Percentiles rank a stretch among this genome's conserved stretches.
phyloP scores from a whole-genome alignment of 2,888 invertebrate species.

The Monoplex corrugatus region DNA sequence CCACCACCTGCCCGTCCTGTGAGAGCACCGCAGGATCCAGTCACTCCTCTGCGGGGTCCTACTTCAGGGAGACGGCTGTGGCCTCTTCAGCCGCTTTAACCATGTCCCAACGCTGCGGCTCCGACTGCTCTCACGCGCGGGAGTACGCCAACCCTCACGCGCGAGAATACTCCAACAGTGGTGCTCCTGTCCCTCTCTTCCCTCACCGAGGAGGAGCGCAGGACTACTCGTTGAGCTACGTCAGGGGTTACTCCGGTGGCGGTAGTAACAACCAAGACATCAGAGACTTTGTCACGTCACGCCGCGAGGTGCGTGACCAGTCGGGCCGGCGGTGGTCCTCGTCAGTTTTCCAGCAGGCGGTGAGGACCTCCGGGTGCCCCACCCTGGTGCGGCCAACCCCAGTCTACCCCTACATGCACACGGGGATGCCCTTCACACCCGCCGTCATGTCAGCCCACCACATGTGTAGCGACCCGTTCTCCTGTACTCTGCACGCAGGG shows the following conservation, averaged over 20 bases:
- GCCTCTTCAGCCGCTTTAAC: neutral
- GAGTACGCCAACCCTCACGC: conserved; percentile 31
- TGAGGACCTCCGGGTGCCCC: neutral
- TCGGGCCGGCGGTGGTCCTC: no score
- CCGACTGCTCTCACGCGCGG: conserved; percentile 21
- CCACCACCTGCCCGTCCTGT: conserved; percentile 68
- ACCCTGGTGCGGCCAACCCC: neutral
- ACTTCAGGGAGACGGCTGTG: conserved; percentile 13
- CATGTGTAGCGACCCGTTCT: neutral
- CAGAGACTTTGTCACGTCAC: conserved; percentile 5
- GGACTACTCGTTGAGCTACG: conserved; percentile 7
- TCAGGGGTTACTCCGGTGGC: neutral
- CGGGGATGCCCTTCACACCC: conserved; percentile 23
- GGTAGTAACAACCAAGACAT: neutral
- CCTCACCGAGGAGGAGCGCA: neutral
- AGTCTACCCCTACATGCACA: neutral
- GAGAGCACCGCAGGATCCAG: conserved; percentile 64
- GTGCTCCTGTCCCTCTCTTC: neutral
- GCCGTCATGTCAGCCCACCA: neutral
- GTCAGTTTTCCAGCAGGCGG: neutral
- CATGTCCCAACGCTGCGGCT: conserved; percentile 5
- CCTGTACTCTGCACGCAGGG: neutral
- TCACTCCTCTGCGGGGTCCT: conserved; percentile 47
- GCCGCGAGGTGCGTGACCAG: neutral
- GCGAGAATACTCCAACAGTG: neutral